Conservation (phyloP, 2,888 invertebrate genomes). For the Lissonota sp. region DNA sequence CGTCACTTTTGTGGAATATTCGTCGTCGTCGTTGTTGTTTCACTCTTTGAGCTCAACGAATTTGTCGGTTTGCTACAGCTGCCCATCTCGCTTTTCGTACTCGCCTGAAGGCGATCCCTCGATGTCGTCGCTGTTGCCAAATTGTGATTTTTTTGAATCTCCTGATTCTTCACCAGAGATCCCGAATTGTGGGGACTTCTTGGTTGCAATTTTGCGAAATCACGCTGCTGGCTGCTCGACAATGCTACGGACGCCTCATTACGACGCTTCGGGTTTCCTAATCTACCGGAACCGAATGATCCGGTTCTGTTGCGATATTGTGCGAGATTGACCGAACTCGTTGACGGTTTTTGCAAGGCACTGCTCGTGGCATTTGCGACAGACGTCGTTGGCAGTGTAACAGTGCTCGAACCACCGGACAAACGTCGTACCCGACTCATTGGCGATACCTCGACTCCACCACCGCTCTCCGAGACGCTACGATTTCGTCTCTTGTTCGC, state of each 20-base stretch:
- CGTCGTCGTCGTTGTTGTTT: constrained; percentile 26
- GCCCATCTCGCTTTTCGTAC: constrained; percentile 43
- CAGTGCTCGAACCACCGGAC: constrained; percentile 81
- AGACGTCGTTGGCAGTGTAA: constrained; percentile 73
- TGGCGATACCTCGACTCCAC: constrained; percentile 77
- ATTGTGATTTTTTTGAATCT: constrained; percentile 69
- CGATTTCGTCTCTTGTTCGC: constrained; percentile 86
- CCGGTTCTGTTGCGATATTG: constrained; percentile 80
- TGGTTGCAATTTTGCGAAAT: constrained; percentile 75
- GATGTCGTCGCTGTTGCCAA: constrained; percentile 31
- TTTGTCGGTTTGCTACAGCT: constrained; percentile 14
- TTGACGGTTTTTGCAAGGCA: constrained; percentile 71
- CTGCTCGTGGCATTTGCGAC: constrained; percentile 32
- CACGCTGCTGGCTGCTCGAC: constrained; percentile 70
- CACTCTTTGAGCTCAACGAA: constrained; percentile 41
- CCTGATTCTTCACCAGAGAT: constrained; percentile 75
- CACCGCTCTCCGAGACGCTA: constrained; percentile 88
- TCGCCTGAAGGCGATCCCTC: constrained; percentile 51
- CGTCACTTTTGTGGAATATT: constrained; percentile 62
- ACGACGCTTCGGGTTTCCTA: constrained; percentile 76
- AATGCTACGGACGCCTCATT: constrained; percentile 71
- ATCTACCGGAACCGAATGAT: constrained; percentile 81
- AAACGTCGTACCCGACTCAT: constrained; percentile 79
- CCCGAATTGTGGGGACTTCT: constrained; percentile 77
- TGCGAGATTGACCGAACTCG: constrained; percentile 74